phyloP scores from a whole-genome alignment of 2,888 invertebrate genomes.

The Cyclophora albipunctata region DNA sequence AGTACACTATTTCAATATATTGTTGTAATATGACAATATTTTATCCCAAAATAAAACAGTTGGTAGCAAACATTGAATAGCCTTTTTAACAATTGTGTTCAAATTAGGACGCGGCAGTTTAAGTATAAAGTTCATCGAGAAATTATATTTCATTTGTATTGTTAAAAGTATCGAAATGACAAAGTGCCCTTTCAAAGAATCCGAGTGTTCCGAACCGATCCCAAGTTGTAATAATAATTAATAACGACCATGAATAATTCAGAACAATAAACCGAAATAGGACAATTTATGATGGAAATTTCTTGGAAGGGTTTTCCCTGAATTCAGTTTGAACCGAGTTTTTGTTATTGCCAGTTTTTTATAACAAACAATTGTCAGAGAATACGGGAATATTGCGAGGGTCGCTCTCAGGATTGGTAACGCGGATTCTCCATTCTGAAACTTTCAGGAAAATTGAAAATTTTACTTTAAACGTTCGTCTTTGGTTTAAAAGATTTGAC shows the following conservation, averaged over 20 bases:
- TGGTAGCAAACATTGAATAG: no score
- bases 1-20: no score
- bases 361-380: constrained; percentile 6
- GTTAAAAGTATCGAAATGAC: no score
- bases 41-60: no score
- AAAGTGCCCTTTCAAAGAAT: no score
- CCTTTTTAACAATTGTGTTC: no score
- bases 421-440: neutral
- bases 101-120: no score
- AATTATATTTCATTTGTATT: no score
- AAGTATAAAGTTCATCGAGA: no score
- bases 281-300: constrained; percentile 1
- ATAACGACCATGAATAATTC: neutral
- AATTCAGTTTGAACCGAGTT: constrained; percentile 1
- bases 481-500: no score
- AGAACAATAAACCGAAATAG: neutral
- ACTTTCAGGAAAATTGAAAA: constrained; percentile 15
- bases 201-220: no score
- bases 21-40: no score
- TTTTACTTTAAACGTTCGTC: neutral
- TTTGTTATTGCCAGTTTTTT: constrained; percentile 8
- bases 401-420: constrained; percentile 6
- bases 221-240: neutral
- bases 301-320: constrained; percentile 2
- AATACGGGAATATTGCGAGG: neutral